These are phyloP conservation scores for Aphrocallistes beatrix DNA, from an alignment of 37 sponge, comb jelly and placozoan species.

Conservation along the genomic window DNA sequence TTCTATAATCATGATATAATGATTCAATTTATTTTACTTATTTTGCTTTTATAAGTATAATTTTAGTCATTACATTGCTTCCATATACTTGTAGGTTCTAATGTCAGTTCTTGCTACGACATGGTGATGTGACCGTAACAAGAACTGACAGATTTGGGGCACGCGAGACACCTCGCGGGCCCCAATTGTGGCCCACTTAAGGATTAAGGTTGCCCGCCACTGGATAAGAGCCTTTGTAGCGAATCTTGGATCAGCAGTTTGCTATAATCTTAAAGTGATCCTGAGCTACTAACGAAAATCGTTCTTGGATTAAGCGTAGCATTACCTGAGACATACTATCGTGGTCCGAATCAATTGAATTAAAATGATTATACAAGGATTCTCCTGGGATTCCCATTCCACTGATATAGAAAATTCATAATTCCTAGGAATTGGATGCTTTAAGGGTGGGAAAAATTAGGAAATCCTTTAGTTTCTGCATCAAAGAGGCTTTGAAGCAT, in stretches of 20 bases:
- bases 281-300: background rate
- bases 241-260: conserved; percentile 18
- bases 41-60: no score
- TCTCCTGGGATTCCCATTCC: conserved; percentile 7
- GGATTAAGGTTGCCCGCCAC: no score
- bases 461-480: conserved; percentile 17
- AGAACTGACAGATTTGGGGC: no score
- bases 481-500: conserved; percentile 8
- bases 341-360: conserved; percentile 15
- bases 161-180: no score
- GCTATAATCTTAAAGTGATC: conserved; percentile 14
- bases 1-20: no score
- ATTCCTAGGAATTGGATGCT: conserved; percentile 15
- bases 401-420: conserved; percentile 8
- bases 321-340: conserved; percentile 15
- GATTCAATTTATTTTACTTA: no score
- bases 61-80: no score
- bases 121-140: no score
- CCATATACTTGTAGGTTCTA: no score
- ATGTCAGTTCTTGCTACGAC: no score
- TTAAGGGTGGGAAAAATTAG: background rate
- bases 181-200: no score
- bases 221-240: conserved; percentile 1
- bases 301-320: background rate
- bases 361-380: background rate